phyloP scores from a whole-genome alignment of 2,888 invertebrate genomes.

The Hypercompe scribonia region DNA sequence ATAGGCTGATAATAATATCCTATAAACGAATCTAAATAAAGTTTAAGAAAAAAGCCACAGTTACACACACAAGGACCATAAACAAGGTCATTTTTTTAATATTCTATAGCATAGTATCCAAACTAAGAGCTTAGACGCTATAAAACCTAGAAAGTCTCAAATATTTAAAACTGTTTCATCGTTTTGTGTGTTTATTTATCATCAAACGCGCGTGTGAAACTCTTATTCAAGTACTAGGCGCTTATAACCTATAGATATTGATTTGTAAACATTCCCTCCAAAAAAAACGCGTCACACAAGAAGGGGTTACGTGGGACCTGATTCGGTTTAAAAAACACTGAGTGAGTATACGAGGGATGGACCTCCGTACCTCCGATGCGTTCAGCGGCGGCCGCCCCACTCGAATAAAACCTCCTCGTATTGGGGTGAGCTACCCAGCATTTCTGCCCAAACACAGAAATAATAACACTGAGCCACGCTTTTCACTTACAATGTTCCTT shows the following conservation, averaged over 20 bases:
- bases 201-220: slow-evolving; percentile 53
- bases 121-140: background rate
- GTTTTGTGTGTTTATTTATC: slow-evolving; percentile 50
- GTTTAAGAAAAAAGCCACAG: background rate
- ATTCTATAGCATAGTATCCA: background rate
- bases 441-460: slow-evolving; percentile 76
- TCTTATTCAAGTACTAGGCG: slow-evolving; percentile 61
- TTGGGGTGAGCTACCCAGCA: slow-evolving; percentile 80
- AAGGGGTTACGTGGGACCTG: slow-evolving; percentile 82
- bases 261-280: slow-evolving; percentile 81
- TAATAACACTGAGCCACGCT: slow-evolving; percentile 74
- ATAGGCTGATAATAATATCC: too few species aligned
- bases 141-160: background rate
- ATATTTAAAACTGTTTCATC: background rate
- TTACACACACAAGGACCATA: background rate
- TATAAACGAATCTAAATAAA: background rate
- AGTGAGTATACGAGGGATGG: slow-evolving; percentile 83
- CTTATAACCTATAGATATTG: slow-evolving; percentile 77
- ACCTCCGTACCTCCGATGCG: slow-evolving; percentile 84
- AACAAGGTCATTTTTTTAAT: background rate
- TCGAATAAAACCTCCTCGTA: slow-evolving; percentile 72
- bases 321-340: slow-evolving; percentile 71
- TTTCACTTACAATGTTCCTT: slow-evolving; percentile 84
- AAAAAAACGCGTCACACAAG: slow-evolving; percentile 75
- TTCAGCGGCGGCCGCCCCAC: slow-evolving; percentile 80